Conservation (phyloP, 2,113 vertebrate species). For the Malurus cyaneus region DNA sequence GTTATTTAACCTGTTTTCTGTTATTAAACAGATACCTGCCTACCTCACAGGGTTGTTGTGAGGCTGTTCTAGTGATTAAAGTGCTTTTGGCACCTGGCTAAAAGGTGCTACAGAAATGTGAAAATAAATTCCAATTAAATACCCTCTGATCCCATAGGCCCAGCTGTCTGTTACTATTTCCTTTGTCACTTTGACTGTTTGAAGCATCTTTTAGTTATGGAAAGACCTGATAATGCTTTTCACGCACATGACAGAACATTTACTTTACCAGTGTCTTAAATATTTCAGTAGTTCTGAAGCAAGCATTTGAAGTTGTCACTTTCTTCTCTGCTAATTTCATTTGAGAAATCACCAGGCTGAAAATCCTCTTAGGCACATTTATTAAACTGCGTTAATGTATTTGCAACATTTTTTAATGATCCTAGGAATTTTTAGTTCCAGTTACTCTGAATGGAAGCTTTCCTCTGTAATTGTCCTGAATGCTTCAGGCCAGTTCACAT, state of each 20-base stretch:
- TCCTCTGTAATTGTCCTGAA: background rate
- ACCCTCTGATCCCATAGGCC: background rate
- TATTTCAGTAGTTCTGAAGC: background rate
- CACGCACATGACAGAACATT: background rate
- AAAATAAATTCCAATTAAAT: slow-evolving; percentile 46
- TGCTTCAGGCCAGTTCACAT: background rate
- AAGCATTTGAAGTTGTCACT: background rate
- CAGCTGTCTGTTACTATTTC: slow-evolving; percentile 19
- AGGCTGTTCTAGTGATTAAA: slow-evolving; percentile 53
- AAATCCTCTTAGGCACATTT: background rate
- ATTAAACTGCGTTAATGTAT: background rate
- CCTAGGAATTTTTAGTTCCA: background rate
- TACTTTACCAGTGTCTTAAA: background rate
- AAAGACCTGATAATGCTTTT: background rate
- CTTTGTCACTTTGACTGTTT: background rate
- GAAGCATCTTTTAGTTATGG: background rate
- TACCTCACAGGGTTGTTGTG: slow-evolving; percentile 76
- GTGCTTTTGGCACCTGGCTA: slow-evolving; percentile 8
- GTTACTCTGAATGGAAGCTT: background rate
- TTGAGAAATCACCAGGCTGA: background rate
- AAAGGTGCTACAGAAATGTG: slow-evolving; percentile 5
- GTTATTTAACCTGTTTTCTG: slow-evolving; percentile 21
- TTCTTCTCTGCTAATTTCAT: background rate
- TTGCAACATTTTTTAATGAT: background rate
- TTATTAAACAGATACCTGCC: slow-evolving; percentile 16